Evolutionary conservation across 2,888 invertebrate genomes (phyloP).

Genomic region (Serripes groenlandicus): DNA sequence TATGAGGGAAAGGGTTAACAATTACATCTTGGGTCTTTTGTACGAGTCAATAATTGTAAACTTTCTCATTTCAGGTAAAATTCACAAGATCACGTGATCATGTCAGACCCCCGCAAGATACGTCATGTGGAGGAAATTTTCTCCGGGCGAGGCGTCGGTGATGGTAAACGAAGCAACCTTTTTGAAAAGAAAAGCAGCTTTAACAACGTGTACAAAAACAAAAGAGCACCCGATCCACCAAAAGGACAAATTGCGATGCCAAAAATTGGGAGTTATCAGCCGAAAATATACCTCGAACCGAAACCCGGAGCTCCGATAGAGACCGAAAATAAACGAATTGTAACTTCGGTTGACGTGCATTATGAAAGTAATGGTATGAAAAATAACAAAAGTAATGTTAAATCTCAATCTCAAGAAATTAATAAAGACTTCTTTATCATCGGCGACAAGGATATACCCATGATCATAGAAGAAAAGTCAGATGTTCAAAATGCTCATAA

Average conservation of each 20-base stretch:
- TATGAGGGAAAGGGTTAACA: too few relatives aligned
- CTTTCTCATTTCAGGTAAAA: background rate
- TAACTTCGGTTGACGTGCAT: background rate
- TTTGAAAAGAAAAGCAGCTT: slow-evolving; percentile 43
- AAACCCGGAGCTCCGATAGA: slow-evolving; percentile 7
- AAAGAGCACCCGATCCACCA: slow-evolving; percentile 69
- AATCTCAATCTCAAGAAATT: background rate
- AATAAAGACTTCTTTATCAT: slow-evolving; percentile 38
- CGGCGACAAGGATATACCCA: slow-evolving; percentile 65
- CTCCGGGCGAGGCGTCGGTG: slow-evolving; percentile 15
- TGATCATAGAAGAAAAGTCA: slow-evolving; percentile 38
- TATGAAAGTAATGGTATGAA: background rate
- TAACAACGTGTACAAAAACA: slow-evolving; percentile 65
- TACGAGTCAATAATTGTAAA: too few relatives aligned
- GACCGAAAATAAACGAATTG: background rate
- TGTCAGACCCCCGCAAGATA: slow-evolving; percentile 62
- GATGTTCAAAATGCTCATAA: background rate
- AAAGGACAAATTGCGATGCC: slow-evolving; percentile 55
- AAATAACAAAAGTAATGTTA: background rate
- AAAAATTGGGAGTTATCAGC: slow-evolving; percentile 72
- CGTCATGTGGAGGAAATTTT: slow-evolving; percentile 61
- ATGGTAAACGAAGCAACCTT: background rate
- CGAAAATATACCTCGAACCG: slow-evolving; percentile 57
- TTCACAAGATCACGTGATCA: slow-evolving; percentile 1
- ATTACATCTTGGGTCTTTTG: too few relatives aligned